Evolutionary conservation across 2,888 invertebrate genomes (phyloP).

Genomic region (Notodonta dromedarius): DNA sequence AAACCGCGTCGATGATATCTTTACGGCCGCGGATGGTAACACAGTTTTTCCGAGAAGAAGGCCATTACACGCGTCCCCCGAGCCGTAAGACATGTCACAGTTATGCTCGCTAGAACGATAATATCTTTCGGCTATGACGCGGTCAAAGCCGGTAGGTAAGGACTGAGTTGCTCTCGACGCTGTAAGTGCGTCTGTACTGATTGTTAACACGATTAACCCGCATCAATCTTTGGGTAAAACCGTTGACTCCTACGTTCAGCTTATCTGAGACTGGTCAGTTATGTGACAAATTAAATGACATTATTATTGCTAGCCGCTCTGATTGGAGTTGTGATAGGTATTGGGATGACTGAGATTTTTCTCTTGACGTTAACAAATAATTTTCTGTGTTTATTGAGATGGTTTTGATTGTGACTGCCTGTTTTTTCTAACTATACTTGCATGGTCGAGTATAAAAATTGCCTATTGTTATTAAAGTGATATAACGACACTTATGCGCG

Average conservation of each 20-base stretch:
- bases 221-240: constrained; percentile 44
- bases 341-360: not conserved
- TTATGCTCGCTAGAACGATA: constrained; percentile 80
- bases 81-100: constrained; percentile 81
- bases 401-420: not conserved
- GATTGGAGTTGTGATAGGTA: not conserved
- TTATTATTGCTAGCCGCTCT: not conserved
- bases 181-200: constrained; percentile 55
- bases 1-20: constrained; percentile 75
- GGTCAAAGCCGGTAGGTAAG: constrained; percentile 60
- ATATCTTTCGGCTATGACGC: constrained; percentile 76
- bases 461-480: too few species aligned
- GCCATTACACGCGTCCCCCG: constrained; percentile 76
- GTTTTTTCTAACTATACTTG: not conserved
- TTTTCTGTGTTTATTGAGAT: not conserved
- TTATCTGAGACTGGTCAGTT: constrained; percentile 15
- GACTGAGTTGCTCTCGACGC: constrained; percentile 61
- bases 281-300: constrained; percentile 4
- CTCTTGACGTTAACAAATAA: not conserved
- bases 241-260: constrained; percentile 24
- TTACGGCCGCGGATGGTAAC: constrained; percentile 69
- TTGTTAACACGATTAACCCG: constrained; percentile 65
- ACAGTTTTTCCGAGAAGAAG: constrained; percentile 76
- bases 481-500: too few species aligned
- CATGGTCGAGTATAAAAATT: too few species aligned